Conservation (phyloP, 2,888 invertebrate species). For the Cheilosia pagana region DNA sequence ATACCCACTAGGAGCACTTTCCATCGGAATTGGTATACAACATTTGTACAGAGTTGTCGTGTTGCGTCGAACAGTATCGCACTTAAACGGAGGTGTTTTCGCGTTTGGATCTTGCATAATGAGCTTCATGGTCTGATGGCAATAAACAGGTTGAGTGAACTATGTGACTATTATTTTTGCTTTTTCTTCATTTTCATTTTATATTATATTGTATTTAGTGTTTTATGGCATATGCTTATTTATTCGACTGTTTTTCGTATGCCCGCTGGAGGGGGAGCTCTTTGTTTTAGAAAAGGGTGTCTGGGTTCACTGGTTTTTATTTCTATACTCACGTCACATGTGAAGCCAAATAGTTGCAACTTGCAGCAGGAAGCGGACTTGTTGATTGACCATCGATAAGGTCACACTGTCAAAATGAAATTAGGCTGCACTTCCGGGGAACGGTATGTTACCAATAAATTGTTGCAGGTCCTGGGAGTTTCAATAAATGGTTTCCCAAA, state of each 20-base stretch:
- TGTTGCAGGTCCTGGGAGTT: no score
- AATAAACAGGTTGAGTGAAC: constrained; percentile 64
- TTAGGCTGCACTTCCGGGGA: constrained; percentile 11
- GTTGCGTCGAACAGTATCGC: constrained; percentile 2
- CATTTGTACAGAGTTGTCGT: constrained; percentile 5
- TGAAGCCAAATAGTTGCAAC: no score
- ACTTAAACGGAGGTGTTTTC: constrained; percentile 17
- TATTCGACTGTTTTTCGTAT: constrained; percentile 12
- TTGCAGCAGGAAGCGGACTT: constrained; percentile 44
- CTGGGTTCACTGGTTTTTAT: constrained; percentile 48
- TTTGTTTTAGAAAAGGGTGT: constrained; percentile 42
- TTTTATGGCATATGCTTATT: neutral
- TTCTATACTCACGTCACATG: neutral
- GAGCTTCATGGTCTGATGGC: constrained; percentile 69
- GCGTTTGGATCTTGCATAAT: constrained; percentile 52
- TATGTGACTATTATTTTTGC: constrained; percentile 43
- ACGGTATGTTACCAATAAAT: neutral
- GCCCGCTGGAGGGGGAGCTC: constrained; percentile 12
- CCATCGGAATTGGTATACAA: constrained; percentile 25
- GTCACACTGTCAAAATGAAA: neutral
- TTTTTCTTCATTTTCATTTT: constrained; percentile 12
- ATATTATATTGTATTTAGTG: neutral
- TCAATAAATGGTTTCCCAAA: no score
- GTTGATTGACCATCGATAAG: constrained; percentile 39
- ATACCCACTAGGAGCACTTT: neutral